phyloP scores from a whole-genome alignment of 2,888 invertebrate genomes.

The Netelia melanura region DNA sequence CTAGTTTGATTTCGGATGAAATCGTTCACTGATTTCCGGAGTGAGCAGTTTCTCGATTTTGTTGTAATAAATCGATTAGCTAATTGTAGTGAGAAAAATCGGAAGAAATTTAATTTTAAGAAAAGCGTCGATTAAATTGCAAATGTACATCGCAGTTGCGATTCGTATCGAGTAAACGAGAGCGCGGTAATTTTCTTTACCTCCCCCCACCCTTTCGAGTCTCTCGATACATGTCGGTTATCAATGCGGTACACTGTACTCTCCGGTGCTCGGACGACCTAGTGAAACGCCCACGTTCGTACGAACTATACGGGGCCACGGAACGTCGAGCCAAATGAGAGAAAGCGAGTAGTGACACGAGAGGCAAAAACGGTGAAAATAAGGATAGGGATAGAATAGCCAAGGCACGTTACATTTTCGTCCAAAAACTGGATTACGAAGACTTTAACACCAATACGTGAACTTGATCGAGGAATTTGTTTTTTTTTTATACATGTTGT shows the following conservation, averaged over 20 bases:
- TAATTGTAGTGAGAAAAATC: neutral
- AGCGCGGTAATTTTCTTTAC: neutral
- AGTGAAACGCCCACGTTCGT: constrained; percentile 47
- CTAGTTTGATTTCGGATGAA: no score
- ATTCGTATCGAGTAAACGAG: neutral
- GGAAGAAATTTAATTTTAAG: neutral
- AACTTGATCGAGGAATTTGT: no score
- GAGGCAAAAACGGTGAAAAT: no score
- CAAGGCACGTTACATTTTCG: no score
- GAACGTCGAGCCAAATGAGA: neutral
- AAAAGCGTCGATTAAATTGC: neutral
- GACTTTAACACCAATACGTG: no score
- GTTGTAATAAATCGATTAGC: neutral
- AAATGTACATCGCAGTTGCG: neutral
- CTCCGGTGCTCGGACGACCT: neutral
- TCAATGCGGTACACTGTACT: constrained; percentile 9
- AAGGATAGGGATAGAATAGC: no score
- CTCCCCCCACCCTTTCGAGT: neutral
- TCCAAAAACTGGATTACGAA: no score
- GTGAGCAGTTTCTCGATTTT: no score
- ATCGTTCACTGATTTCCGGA: no score
- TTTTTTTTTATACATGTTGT: no score
- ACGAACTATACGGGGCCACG: neutral
- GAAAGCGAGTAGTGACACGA: constrained; percentile 12
- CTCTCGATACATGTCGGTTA: constrained; percentile 2